Percentiles rank a stretch among this genome's conserved stretches.
These are phyloP conservation scores for Abrostola triplasia DNA, from an alignment of 2,888 invertebrate species.

Conservation along the genomic window DNA sequence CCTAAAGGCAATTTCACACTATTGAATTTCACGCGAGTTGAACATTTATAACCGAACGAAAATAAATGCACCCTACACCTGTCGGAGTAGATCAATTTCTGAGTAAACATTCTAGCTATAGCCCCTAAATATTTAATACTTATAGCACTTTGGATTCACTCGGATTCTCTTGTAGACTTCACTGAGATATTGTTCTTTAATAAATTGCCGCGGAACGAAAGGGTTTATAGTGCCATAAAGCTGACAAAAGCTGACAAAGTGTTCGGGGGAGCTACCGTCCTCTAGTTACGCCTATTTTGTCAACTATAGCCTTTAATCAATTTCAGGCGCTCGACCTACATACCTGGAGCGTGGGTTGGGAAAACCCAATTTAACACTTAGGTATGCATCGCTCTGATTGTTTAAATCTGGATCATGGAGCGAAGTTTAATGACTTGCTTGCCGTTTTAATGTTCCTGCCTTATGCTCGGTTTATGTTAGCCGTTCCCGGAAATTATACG, in stretches of 20 bases:
- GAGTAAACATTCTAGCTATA: constrained; percentile 14
- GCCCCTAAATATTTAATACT: constrained; percentile 14
- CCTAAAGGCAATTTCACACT: constrained; percentile 22
- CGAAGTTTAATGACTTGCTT: constrained; percentile 44
- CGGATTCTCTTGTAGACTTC: constrained; percentile 7
- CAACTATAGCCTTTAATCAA: constrained; percentile 53
- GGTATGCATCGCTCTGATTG: constrained; percentile 33
- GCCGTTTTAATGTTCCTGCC: constrained; percentile 35
- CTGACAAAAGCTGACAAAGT: constrained; percentile 32
- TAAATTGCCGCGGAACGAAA: constrained; percentile 20
- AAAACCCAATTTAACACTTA: constrained; percentile 37
- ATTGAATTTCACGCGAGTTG: constrained; percentile 23
- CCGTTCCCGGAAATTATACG: constrained; percentile 28
- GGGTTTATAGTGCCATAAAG: constrained; percentile 29
- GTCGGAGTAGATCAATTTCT: constrained; percentile 18
- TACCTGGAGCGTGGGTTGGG: constrained; percentile 22
- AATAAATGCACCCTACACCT: constrained; percentile 23
- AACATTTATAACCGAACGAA: constrained; percentile 32
- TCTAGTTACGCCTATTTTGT: constrained; percentile 37
- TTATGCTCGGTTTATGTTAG: constrained; percentile 35
- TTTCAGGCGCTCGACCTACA: constrained; percentile 40
- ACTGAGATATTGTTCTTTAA: constrained; percentile 10
- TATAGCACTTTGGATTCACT: constrained; percentile 3
- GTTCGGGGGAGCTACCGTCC: constrained; percentile 16
- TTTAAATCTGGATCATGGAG: constrained; percentile 31